phyloP scores from a whole-genome alignment of 2,888 invertebrate species.

The Melangyna quadrimaculata region DNA sequence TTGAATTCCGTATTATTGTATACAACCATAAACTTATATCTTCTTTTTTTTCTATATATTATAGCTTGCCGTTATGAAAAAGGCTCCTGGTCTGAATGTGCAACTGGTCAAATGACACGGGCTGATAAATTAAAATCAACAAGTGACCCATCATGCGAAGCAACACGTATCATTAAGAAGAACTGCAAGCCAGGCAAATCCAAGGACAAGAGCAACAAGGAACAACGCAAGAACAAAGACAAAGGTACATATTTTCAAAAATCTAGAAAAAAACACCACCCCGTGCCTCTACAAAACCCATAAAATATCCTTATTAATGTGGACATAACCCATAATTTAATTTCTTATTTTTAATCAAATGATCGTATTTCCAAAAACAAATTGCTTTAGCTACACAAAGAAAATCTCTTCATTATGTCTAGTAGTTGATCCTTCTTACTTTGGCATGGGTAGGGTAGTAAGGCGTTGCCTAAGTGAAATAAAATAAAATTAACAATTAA shows the following conservation, averaged over 20 bases:
- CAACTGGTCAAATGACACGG: constrained; percentile 90
- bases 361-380: constrained; percentile 36
- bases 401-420: not conserved
- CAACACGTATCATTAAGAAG: constrained; percentile 91
- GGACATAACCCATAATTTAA: constrained; percentile 29
- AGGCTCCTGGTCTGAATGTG: constrained; percentile 92
- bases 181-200: constrained; percentile 91
- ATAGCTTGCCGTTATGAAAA: constrained; percentile 93
- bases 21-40: no score
- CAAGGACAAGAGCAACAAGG: constrained; percentile 81
- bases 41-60: constrained; percentile 15
- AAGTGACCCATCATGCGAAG: constrained; percentile 91
- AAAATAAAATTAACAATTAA: constrained; percentile 58
- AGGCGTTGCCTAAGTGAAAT: constrained; percentile 19
- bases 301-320: not conserved
- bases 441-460: not conserved
- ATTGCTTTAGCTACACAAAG: not conserved
- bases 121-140: constrained; percentile 91
- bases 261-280: no score
- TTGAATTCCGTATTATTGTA: no score
- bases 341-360: constrained; percentile 39
- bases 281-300: not conserved
- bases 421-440: not conserved
- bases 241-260: constrained; percentile 80
- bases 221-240: constrained; percentile 81